Base-by-base conservation (phyloP, 2,113 vertebrate genomes). In the Oncorhynchus tshawytscha region DNA sequence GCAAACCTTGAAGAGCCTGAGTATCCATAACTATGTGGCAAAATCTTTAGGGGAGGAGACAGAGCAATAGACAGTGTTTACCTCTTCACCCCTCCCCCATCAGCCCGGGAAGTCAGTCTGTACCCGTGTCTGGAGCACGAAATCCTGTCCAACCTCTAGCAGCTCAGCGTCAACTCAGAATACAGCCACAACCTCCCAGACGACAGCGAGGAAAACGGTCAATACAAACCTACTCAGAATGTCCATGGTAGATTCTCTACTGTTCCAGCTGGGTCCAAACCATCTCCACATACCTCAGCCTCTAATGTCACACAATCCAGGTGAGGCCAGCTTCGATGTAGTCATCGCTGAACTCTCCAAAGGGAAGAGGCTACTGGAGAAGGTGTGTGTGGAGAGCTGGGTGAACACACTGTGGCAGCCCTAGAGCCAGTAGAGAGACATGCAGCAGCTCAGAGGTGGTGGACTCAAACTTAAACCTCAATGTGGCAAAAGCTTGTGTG, bases 281-380 rank as follows among this genome's bases (percentile, higher is more conserved):
- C 9, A 70, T 65, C 39, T 49, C 25, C 57, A 34, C 29, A 18
- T 25, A 6, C 15, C 66, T 27, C 65, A 11, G 24, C 39, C 1
- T 31, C 25, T 29, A 13, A 18, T 15, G 15, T 6, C 8, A 24
- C 8, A 45, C 51, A n/a, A 25, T 49, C 31, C 48, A 34, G 72
- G 27, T 11, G 81, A 78, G 18, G 67, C 54, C 2, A 79, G 71
- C 80, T 95, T 92, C 7, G 78, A 87, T 59, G 78, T 79, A 62
- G 93, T 94, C 69, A 83, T 95, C 25, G 81, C 82, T 69, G 94
- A 95, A 79, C 87, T 95, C 11, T 78, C 80, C 48, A 84, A 70
- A 0, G 78, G 84, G 0, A 78, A 5, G 3, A 87, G 79, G 2
- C 71, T 80, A 1, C 90, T 94, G 70, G 77, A 86, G 16, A 93